These are phyloP conservation scores for Phainopepla nitens DNA, from an alignment of 2,113 vertebrate genomes.

Conservation along the genomic window DNA sequence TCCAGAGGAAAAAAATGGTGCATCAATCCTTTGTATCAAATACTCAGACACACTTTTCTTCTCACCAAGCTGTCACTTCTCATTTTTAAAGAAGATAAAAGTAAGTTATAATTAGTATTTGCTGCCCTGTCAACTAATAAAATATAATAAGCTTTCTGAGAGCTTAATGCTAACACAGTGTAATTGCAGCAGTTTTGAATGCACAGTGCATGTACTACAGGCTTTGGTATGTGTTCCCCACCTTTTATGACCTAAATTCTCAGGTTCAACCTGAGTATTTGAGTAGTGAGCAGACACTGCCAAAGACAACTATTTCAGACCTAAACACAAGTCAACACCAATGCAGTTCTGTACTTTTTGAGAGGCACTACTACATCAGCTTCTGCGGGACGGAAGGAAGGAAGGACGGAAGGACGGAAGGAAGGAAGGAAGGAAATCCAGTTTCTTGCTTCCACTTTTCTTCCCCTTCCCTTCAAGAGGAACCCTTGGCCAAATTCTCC, in stretches of 20 bases:
- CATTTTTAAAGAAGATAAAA: constrained; percentile 54
- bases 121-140: constrained; percentile 67
- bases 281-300: not conserved
- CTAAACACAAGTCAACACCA: not conserved
- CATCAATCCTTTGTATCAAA: not conserved
- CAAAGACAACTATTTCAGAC: not conserved
- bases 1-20: not conserved
- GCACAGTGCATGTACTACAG: not conserved
- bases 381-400: not conserved
- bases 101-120: constrained; percentile 64
- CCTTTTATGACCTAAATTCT: not conserved
- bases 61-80: constrained; percentile 51
- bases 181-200: constrained; percentile 66
- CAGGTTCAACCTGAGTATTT: not conserved
- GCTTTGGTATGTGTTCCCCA: not conserved
- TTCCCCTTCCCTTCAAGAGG: not conserved
- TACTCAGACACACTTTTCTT: not conserved
- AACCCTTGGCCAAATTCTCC: not conserved
- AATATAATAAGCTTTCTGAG: constrained; percentile 54
- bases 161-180: constrained; percentile 50
- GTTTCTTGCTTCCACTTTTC: not conserved
- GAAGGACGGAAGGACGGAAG: not conserved
- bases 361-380: not conserved
- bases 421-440: not conserved
- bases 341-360: not conserved